A percentile compares a stretch with the other conserved stretches of the same genome.
phyloP scores from a whole-genome alignment of 2,797 vertebrate genomes.

The Labeo calbasu region DNA sequence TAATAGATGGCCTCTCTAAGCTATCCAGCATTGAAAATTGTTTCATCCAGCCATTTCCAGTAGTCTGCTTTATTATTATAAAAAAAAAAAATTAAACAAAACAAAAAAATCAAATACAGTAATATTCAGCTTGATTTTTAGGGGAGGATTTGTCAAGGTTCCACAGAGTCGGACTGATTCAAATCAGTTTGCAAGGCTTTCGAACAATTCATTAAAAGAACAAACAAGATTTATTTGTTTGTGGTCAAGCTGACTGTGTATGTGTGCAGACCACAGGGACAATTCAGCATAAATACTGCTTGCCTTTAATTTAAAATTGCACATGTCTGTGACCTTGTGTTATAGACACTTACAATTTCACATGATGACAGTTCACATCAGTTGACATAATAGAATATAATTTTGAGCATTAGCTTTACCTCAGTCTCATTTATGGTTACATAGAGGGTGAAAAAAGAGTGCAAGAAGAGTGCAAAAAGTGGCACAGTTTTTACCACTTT shows the following conservation, averaged over 20 bases:
- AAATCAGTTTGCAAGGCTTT: background rate
- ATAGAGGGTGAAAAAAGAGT: background rate
- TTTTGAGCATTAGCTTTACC: background rate
- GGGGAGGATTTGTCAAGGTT: background rate
- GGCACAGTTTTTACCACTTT: background rate
- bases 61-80: no score
- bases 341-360: background rate
- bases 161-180: background rate
- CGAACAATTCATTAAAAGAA: background rate
- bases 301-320: background rate
- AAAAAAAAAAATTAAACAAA: no score
- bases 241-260: background rate
- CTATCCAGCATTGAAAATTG: background rate
- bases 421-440: background rate
- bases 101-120: no score
- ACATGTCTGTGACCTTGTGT: background rate
- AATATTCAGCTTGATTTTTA: background rate
- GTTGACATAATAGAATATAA: conserved; percentile 9
- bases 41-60: background rate
- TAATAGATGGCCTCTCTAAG: background rate
- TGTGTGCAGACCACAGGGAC: background rate
- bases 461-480: background rate
- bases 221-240: background rate
- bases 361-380: background rate
- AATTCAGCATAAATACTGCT: background rate